Base-by-base conservation (phyloP, 2,113 vertebrate species). In the Notarius quadriscutis region DNA sequence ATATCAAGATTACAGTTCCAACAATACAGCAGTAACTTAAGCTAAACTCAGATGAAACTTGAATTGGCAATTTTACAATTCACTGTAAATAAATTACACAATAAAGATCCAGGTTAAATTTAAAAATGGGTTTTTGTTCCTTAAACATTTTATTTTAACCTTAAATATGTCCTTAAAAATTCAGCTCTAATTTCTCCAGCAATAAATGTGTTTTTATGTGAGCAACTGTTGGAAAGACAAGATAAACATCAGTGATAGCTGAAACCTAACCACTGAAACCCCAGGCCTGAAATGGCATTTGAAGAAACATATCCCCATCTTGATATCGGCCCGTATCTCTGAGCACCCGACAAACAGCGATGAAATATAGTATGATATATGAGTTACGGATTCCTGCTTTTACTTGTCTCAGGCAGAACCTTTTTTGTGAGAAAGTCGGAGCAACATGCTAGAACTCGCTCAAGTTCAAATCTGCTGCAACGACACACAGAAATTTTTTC, bases 371-470 rank as follows among this genome's bases (percentile, higher is more conserved):
- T 17, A 69, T 50, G 62, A 88, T 67, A 12, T 84, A 27, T 83
- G 62, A 81, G 80, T 89, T 81, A 89, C 55, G 20, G 69, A 86
- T 85, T 83, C 81, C 55, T 88, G 84, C 87, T 88, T 86, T 88
- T 84, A 86, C 86, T 77, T 78, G 87, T 88, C 85, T 84, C 65
- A 58, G 67, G 5, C 67, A 84, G 30, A 50, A 79, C 63, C 57
- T 27, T 58, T 58, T 27, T 58, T 58, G 78, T 62, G 51, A 83
- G 53, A 51, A 57, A 14, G 84, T 82, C 62, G 34, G 57, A 60
- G 65, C 4, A 86, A 84, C 89, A 74, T 81, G 89, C 67, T 86
- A 18, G 75, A 88, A 90, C 89, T 88, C 72, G 84, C 67, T 18
- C 30, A 50, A 81, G 87, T 41, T 86, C 78, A 85, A 81, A 84